A percentile compares a stretch with the other conserved stretches of the same genome.
phyloP scores from a whole-genome alignment of 2,888 invertebrate species.

The Pterostichus madidus region DNA sequence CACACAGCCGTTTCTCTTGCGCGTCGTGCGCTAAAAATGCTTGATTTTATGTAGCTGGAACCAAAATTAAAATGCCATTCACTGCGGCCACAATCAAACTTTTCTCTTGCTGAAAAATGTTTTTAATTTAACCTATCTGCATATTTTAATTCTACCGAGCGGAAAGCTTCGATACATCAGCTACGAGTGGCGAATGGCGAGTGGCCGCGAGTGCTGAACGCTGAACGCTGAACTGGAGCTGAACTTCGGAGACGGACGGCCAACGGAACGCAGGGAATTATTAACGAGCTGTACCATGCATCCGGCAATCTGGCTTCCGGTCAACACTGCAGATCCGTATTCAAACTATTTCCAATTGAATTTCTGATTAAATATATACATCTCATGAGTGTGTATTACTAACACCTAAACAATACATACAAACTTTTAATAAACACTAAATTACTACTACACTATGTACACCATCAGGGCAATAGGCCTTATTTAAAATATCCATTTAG shows the following conservation, averaged over 20 bases:
- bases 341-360: conserved; percentile 46
- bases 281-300: conserved; percentile 39
- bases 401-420: no score
- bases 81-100: conserved; percentile 65
- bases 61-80: conserved; percentile 65
- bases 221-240: neutral
- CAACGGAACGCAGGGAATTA: conserved; percentile 45
- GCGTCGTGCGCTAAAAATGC: conserved; percentile 51
- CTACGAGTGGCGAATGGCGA: conserved; percentile 2
- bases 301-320: conserved; percentile 36
- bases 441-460: no score
- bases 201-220: neutral
- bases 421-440: no score
- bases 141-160: conserved; percentile 62
- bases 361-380: conserved; percentile 32
- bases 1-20: conserved; percentile 14
- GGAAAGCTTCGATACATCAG: conserved; percentile 44
- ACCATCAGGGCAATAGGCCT: no score
- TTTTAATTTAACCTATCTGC: conserved; percentile 66
- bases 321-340: conserved; percentile 25
- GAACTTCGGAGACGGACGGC: conserved; percentile 33
- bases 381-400: neutral
- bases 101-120: conserved; percentile 66
- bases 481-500: no score
- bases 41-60: conserved; percentile 62